Evolutionary conservation across 1,140 invertebrate genomes (phyloP).

Genomic region (Latrodectus geometricus): DNA sequence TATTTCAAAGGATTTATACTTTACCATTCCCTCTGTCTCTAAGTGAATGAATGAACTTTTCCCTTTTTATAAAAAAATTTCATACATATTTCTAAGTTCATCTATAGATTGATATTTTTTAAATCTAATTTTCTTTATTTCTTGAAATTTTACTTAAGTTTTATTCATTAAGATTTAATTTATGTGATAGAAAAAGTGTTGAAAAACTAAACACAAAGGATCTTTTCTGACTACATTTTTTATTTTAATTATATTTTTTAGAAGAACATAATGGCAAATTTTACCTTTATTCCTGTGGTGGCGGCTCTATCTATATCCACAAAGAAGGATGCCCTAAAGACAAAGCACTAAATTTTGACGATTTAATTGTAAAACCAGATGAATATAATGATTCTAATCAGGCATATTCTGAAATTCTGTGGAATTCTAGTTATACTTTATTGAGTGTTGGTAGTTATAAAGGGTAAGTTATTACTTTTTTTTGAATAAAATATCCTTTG

Average conservation of each 20-base stretch:
- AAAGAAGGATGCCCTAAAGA: background rate
- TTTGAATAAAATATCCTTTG: background rate
- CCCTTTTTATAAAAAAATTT: too few species aligned
- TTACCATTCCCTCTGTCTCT: too few species aligned
- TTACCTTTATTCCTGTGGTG: slow-evolving; percentile 25
- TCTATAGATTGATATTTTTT: too few species aligned
- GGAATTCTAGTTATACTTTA: slow-evolving; percentile 26
- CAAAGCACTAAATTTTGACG: slow-evolving; percentile 15
- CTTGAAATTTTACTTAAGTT: too few species aligned
- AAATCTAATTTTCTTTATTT: too few species aligned
- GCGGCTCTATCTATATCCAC: background rate
- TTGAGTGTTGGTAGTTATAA: background rate
- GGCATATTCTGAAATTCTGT: background rate
- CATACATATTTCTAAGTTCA: too few species aligned
- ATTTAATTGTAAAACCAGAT: background rate
- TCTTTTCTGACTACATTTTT: too few species aligned
- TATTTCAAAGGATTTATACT: too few species aligned
- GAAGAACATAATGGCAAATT: background rate
- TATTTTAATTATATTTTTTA: background rate
- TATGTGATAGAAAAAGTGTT: too few species aligned
- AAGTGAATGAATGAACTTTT: too few species aligned
- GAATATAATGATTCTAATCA: background rate
- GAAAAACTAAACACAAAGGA: too few species aligned
- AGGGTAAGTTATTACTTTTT: slow-evolving; percentile 18
- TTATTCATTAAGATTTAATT: too few species aligned